phyloP scores from a whole-genome alignment of 2,888 invertebrate species.

The Gastracanthus pulcherrimus region DNA sequence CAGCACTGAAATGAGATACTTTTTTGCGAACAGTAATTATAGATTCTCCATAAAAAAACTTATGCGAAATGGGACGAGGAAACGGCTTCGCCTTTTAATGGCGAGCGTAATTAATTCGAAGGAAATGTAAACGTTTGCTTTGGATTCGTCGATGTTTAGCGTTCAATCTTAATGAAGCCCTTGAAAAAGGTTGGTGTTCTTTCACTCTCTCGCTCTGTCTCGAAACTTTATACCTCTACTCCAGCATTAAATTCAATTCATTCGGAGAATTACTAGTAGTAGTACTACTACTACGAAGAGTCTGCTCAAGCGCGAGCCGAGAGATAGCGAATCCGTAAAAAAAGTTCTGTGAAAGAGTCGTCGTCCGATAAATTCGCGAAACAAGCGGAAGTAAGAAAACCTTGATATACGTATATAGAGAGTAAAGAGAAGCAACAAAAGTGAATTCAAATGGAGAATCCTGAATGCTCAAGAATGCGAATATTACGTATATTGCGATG shows the following conservation, averaged over 20 bases:
- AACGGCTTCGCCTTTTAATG: neutral
- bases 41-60: neutral
- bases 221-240: slow-evolving; percentile 2
- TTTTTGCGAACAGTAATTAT: neutral
- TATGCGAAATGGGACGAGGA: too few species aligned
- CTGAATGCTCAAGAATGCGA: neutral
- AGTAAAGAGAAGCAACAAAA: neutral
- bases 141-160: slow-evolving; percentile 2
- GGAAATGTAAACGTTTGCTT: slow-evolving; percentile 28
- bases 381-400: neutral
- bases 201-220: neutral
- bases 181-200: neutral
- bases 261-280: too few species aligned
- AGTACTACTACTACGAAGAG: too few species aligned
- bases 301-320: too few species aligned
- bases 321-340: neutral
- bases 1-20: too few species aligned
- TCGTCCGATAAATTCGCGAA: neutral
- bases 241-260: slow-evolving; percentile 16
- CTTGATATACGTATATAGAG: neutral
- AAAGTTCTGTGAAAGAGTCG: neutral
- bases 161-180: slow-evolving; percentile 26
- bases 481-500: neutral
- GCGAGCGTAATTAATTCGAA: slow-evolving; percentile 4
- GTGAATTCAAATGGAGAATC: neutral